Percentiles rank a stretch among this genome's conserved stretches.
Evolutionary conservation across 2,888 invertebrate species (phyloP).

Genomic region (Leucoma salicis): DNA sequence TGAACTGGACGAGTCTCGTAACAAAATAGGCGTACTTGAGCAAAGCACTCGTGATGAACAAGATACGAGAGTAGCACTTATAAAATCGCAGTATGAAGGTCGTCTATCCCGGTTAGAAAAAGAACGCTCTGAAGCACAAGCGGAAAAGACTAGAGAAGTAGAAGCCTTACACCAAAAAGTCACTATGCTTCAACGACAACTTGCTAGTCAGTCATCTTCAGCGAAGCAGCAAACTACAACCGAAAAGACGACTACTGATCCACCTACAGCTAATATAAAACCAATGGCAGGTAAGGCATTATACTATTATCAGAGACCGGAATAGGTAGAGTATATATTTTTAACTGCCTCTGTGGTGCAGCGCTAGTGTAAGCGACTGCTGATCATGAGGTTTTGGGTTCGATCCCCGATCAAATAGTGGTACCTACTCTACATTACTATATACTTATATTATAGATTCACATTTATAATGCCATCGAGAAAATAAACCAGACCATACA

Average conservation of each 20-base stretch:
- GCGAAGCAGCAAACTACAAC: conserved; percentile 83
- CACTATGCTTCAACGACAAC: conserved; percentile 86
- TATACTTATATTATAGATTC: too few species aligned
- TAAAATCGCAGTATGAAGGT: conserved; percentile 87
- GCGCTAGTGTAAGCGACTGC: too few species aligned
- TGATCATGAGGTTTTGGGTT: too few species aligned
- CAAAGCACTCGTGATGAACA: conserved; percentile 81
- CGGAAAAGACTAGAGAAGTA: conserved; percentile 84
- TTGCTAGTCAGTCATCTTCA: conserved; percentile 86
- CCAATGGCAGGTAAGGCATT: conserved; percentile 90
- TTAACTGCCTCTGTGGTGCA: too few species aligned
- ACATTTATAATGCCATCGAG: too few species aligned
- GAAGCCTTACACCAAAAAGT: conserved; percentile 88
- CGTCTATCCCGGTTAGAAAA: conserved; percentile 87
- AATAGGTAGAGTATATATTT: too few species aligned
- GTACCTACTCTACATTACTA: too few species aligned
- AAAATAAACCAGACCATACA: too few species aligned
- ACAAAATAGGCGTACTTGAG: conserved; percentile 73
- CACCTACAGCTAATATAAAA: conserved; percentile 94
- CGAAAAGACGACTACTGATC: conserved; percentile 82
- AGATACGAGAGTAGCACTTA: conserved; percentile 80
- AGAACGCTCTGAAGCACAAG: conserved; percentile 85
- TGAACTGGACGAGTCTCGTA: conserved; percentile 81
- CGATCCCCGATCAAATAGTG: too few species aligned
- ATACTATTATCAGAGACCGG: background rate